phyloP scores from a whole-genome alignment of 1,140 invertebrate species.

The Riptortus pedestris region DNA sequence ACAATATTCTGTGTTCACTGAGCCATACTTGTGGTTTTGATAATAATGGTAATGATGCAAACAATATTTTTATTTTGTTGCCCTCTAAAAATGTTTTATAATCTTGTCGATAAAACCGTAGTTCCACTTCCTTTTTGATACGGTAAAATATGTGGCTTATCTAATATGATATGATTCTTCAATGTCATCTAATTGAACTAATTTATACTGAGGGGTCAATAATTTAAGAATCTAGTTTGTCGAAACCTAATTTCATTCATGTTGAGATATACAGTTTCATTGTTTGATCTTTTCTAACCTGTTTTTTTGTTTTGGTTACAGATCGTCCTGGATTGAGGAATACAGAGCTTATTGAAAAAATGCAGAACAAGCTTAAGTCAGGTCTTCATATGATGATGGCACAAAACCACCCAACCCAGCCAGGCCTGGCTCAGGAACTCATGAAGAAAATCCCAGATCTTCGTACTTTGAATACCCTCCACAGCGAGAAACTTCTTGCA shows the following conservation, averaged over 20 bases:
- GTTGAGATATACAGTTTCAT: too few relatives aligned
- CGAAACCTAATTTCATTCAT: too few relatives aligned
- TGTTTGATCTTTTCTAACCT: too few relatives aligned
- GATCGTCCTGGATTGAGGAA: slow-evolving; percentile 86
- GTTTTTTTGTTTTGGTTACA: slow-evolving; percentile 35
- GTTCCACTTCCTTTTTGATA: too few relatives aligned
- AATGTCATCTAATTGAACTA: too few relatives aligned
- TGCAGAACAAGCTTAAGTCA: slow-evolving; percentile 77
- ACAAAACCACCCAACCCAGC: slow-evolving; percentile 72
- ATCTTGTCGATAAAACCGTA: too few relatives aligned
- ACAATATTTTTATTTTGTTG: background rate
- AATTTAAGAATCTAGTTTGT: too few relatives aligned
- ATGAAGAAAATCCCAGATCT: slow-evolving; percentile 91
- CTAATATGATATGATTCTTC: too few relatives aligned
- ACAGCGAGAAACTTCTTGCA: slow-evolving; percentile 88
- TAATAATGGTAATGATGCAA: background rate
- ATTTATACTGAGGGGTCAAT: too few relatives aligned
- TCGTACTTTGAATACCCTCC: slow-evolving; percentile 86
- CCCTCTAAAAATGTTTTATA: background rate
- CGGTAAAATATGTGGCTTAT: too few relatives aligned
- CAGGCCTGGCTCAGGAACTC: slow-evolving; percentile 70
- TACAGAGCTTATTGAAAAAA: slow-evolving; percentile 79
- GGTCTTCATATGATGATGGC: slow-evolving; percentile 75
- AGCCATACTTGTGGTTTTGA: slow-evolving; percentile 6
- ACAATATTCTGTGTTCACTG: too few relatives aligned